phyloP scores from a whole-genome alignment of 2,888 invertebrate species.

The Sepiola atlantica region DNA sequence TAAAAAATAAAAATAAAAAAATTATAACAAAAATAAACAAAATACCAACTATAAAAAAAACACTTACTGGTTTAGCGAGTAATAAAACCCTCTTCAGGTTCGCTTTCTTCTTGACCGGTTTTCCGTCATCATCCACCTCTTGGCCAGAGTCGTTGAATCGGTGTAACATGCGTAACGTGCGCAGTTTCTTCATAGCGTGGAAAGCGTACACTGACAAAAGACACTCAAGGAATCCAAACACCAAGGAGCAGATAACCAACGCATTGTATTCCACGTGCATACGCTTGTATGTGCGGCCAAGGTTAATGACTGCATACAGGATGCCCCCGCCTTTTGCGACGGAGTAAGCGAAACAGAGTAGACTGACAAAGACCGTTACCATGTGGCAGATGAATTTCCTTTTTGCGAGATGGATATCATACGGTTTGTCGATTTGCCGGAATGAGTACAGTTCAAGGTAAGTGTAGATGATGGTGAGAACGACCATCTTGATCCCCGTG shows the following conservation, averaged over 20 bases:
- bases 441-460: conserved; percentile 60
- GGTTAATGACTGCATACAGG: conserved; percentile 59
- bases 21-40: not conserved
- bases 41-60: not conserved
- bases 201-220: conserved; percentile 58
- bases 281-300: conserved; percentile 54
- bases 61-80: conserved; percentile 69
- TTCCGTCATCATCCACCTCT: conserved; percentile 69
- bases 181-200: conserved; percentile 61
- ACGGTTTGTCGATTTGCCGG: conserved; percentile 59
- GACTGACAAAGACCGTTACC: conserved; percentile 52
- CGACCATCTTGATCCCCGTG: conserved; percentile 62
- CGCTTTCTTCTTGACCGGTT: conserved; percentile 61
- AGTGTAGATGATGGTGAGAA: conserved; percentile 58
- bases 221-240: conserved; percentile 64
- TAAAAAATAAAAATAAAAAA: not conserved
- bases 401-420: conserved; percentile 51
- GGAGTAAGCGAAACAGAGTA: conserved; percentile 57
- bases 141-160: conserved; percentile 63
- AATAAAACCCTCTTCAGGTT: conserved; percentile 61
- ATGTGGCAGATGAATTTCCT: conserved; percentile 54
- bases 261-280: conserved; percentile 70
- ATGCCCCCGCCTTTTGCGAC: conserved; percentile 65
- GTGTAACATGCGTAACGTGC: conserved; percentile 61
- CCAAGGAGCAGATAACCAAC: conserved; percentile 61